phyloP scores from a whole-genome alignment of 2,888 invertebrate genomes.

The Apamea anceps region DNA sequence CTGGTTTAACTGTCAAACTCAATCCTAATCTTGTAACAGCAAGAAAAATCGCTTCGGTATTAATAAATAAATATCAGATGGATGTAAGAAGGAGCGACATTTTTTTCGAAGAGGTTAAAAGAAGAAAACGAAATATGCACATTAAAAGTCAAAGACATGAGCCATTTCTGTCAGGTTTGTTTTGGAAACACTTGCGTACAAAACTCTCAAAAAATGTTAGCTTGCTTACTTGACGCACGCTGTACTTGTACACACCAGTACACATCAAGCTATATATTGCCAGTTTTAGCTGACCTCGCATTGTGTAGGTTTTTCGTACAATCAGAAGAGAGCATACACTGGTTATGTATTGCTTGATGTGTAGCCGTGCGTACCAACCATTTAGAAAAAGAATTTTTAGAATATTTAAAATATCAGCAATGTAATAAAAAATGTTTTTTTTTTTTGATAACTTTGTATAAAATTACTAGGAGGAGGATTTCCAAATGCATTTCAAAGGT shows the following conservation, averaged over 20 bases:
- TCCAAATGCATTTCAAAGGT: not conserved
- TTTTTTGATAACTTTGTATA: not conserved
- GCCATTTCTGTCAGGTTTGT: conserved; percentile 17
- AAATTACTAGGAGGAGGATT: conserved; percentile 6
- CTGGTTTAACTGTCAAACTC: conserved; percentile 47
- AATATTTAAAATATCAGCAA: not conserved
- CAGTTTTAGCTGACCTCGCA: not conserved
- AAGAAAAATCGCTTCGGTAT: conserved; percentile 75
- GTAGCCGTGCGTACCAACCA: not conserved
- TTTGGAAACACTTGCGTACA: conserved; percentile 20
- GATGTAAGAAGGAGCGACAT: conserved; percentile 17
- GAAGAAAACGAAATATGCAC: conserved; percentile 43
- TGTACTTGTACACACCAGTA: too few relatives aligned
- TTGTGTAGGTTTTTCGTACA: not conserved
- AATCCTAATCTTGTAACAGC: conserved; percentile 74
- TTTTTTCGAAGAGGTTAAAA: conserved; percentile 17
- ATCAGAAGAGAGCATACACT: not conserved
- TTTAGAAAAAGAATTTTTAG: not conserved
- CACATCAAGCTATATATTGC: not conserved
- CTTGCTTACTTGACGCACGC: conserved; percentile 7
- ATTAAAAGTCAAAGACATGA: conserved; percentile 29
- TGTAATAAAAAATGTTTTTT: not conserved
- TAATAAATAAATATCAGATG: conserved; percentile 67
- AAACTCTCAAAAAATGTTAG: conserved; percentile 15
- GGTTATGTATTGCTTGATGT: not conserved